These are phyloP conservation scores for Dyspetes luteomarginatus DNA, from an alignment of 2,888 invertebrate species.

Conservation along the genomic window DNA sequence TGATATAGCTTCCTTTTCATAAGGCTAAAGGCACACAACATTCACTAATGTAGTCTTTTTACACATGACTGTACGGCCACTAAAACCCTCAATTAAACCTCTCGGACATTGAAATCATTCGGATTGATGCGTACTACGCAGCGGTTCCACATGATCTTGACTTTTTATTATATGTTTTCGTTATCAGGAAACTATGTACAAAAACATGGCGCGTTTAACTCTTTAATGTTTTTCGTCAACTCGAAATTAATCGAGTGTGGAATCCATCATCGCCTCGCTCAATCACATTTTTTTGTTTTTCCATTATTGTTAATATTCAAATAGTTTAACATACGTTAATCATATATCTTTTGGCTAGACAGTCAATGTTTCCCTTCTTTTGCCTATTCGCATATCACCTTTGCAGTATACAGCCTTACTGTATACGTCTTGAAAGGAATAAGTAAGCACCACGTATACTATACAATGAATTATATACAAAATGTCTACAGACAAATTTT, in stretches of 20 bases:
- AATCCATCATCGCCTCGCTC: constrained; percentile 16
- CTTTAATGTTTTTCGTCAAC: constrained; percentile 19
- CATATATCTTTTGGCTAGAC: constrained; percentile 50
- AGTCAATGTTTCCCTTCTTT: constrained; percentile 61
- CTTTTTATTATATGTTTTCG: constrained; percentile 69
- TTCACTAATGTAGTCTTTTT: too few species aligned
- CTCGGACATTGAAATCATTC: constrained; percentile 20
- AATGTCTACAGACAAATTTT: constrained; percentile 1
- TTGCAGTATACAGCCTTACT: too few species aligned
- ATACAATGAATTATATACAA: constrained; percentile 46
- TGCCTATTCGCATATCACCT: too few species aligned
- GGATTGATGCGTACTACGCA: constrained; percentile 18
- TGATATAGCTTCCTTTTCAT: too few species aligned
- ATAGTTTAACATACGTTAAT: constrained; percentile 24
- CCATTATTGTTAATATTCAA: constrained; percentile 17
- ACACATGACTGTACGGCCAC: too few species aligned
- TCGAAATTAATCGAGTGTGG: not conserved
- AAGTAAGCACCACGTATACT: constrained; percentile 16
- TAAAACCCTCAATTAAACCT: constrained; percentile 16
- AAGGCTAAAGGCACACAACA: too few species aligned
- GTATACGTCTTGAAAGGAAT: not conserved
- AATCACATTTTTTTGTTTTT: constrained; percentile 26
- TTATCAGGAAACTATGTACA: constrained; percentile 77
- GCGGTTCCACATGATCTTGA: constrained; percentile 63
- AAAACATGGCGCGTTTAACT: constrained; percentile 66